These are phyloP conservation scores for Achatina immaculata DNA, from an alignment of 1,140 invertebrate genomes.

Conservation along the genomic window DNA sequence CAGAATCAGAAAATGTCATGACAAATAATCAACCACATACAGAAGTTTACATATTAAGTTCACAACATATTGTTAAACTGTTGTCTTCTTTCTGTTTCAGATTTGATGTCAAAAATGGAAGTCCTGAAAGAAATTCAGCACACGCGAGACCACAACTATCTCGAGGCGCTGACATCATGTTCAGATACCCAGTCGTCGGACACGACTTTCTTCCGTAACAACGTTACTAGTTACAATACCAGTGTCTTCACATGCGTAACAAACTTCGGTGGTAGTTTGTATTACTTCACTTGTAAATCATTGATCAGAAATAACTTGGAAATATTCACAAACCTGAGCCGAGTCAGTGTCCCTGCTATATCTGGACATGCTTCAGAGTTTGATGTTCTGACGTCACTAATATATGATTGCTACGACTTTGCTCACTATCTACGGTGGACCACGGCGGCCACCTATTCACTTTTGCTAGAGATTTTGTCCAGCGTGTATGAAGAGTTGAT, in stretches of 20 bases:
- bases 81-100: neutral
- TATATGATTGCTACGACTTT: neutral
- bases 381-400: neutral
- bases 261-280: neutral
- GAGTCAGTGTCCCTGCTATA: neutral
- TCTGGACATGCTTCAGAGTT: neutral
- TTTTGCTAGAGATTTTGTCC: neutral
- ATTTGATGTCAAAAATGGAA: neutral
- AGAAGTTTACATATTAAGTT: no score
- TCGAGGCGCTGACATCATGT: neutral
- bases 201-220: neutral
- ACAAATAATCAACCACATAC: no score
- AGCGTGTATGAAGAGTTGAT: neutral
- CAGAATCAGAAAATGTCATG: no score
- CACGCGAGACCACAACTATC: neutral
- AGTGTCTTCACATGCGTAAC: neutral
- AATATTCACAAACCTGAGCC: neutral
- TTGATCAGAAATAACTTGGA: neutral
- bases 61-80: no score
- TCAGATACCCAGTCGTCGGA: neutral
- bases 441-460: neutral
- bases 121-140: neutral
- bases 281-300: neutral
- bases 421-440: neutral
- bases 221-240: neutral